Evolutionary conservation across 2,888 invertebrate genomes (phyloP), one percentile per base, ranked within the genome.

Genomic region (Dilophus febrilis): DNA sequence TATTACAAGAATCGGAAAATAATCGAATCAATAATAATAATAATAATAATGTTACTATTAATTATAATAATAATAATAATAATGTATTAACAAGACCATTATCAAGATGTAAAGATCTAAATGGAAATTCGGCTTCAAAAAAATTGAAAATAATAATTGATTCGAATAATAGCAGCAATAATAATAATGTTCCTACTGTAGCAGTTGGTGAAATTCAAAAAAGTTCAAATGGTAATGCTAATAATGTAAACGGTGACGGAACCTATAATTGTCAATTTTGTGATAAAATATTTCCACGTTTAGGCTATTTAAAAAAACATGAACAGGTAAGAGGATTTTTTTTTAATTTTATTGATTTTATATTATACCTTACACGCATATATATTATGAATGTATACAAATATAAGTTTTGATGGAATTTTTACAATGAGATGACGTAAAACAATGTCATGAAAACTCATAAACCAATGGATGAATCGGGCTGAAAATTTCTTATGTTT

Each of bases 201-300:
- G n/a, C n/a, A n/a, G n/a, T n/a, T n/a, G n/a, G n/a, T n/a, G n/a
- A n/a, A n/a, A n/a, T n/a, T n/a, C n/a, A n/a, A n/a, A n/a, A n/a
- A n/a, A 22, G 8, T 22, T 6, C 5, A 6, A 22, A 22, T 22
- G 8, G 8, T 22, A 22, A 22, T 22, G 8, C 4, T 22, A 22
- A 22, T 22, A 22, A 22, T 22, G 22, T 22, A 13, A 31, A 28
- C 36, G 34, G 37, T 27, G 70, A 74, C 59, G 81, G 86, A 48
- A 87, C 87, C 45, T 85, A 87, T 70, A 79, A 82, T 56, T 90
- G 88, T 65, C 83, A 83, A 64, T 88, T 84, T 67, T 91, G 90
- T 67, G 84, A 88, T 57, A 83, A 86, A 61, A 84, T 87, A 48
- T 90, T 88, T 65, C 81, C 87, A 14, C 72, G 86, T 50, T 76